A percentile compares a stretch with the other conserved stretches of the same genome.
These are phyloP conservation scores for Acleris laterana DNA, from an alignment of 2,888 invertebrate species.

Conservation along the genomic window DNA sequence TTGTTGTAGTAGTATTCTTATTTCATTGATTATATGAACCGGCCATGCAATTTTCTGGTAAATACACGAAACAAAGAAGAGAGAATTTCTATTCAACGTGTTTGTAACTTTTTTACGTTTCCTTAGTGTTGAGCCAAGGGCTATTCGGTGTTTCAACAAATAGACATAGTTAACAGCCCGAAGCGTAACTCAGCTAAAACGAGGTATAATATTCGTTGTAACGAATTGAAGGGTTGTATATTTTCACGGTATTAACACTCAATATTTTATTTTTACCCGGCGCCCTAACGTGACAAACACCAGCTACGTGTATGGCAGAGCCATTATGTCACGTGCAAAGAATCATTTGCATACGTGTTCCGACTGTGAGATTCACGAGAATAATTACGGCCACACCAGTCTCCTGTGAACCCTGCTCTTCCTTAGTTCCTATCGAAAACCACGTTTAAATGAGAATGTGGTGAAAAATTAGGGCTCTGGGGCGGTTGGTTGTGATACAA, in stretches of 20 bases:
- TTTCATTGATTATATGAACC: too few relatives aligned
- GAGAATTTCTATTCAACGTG: too few relatives aligned
- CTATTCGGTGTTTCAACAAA: too few relatives aligned
- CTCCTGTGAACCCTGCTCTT: slow-evolving; percentile 37
- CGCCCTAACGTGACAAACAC: slow-evolving; percentile 40
- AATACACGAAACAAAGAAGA: too few relatives aligned
- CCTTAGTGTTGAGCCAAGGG: neutral
- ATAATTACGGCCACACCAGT: slow-evolving; percentile 48
- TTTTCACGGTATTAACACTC: slow-evolving; percentile 25
- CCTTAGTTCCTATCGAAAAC: slow-evolving; percentile 10
- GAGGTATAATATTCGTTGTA: neutral
- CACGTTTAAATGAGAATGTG: slow-evolving; percentile 26
- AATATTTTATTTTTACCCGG: slow-evolving; percentile 37
- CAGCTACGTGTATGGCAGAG: slow-evolving; percentile 37
- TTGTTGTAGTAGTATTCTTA: too few relatives aligned
- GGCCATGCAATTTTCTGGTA: too few relatives aligned
- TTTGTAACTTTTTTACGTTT: too few relatives aligned
- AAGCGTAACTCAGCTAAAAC: neutral
- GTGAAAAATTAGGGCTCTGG: slow-evolving; percentile 45
- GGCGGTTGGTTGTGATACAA: slow-evolving; percentile 47
- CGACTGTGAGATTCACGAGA: slow-evolving; percentile 49
- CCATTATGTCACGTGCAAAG: slow-evolving; percentile 46
- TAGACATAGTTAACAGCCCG: too few relatives aligned
- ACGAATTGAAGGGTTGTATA: slow-evolving; percentile 1
- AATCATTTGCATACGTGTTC: slow-evolving; percentile 50